A percentile compares a stretch with the other conserved stretches of the same genome.
Evolutionary conservation across 2,113 vertebrate species (phyloP).

Genomic region (Uria lomvia): DNA sequence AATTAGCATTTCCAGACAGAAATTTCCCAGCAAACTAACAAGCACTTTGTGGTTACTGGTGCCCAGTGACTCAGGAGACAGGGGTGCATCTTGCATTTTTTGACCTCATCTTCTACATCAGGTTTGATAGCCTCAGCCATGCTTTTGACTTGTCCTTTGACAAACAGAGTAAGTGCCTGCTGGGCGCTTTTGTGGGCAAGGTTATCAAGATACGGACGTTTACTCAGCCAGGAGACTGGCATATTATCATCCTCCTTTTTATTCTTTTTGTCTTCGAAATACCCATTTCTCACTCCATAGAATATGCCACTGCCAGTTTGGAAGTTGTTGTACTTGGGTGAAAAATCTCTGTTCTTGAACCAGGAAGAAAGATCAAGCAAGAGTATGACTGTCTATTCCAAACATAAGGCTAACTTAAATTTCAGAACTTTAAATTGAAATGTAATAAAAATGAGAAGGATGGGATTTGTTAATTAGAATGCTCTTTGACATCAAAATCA

Average conservation of each 20-base stretch:
- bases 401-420: background rate
- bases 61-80: background rate
- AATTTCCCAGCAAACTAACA: background rate
- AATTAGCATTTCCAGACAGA: background rate
- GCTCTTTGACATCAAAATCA: background rate
- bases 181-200: background rate
- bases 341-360: background rate
- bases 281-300: background rate
- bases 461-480: background rate
- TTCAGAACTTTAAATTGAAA: background rate
- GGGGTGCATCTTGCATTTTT: rapidly evolving
- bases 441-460: background rate
- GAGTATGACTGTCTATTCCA: rapidly evolving
- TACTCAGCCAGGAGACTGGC: too few species aligned
- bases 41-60: background rate
- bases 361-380: background rate
- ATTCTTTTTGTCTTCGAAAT: background rate
- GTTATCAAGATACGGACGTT: background rate
- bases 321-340: background rate
- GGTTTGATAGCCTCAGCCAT: background rate
- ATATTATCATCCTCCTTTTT: background rate
- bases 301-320: background rate
- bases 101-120: background rate
- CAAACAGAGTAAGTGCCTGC: background rate
- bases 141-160: background rate